phyloP scores from a whole-genome alignment of 2,113 vertebrate species.

The Neolamprologus cancellatus region DNA sequence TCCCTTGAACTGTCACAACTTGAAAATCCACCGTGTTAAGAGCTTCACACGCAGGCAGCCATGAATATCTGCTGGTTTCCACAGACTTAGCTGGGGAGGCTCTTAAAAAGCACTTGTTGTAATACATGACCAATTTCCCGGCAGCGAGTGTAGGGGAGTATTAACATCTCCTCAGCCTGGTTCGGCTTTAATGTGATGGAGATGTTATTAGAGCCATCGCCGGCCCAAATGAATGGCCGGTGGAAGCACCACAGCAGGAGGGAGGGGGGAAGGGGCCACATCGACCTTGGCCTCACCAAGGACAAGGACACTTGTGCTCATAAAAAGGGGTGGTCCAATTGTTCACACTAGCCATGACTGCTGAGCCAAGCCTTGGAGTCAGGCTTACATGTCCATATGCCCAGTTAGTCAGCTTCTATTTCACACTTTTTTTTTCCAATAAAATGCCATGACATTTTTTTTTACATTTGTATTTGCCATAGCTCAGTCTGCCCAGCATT shows the following conservation, averaged over 20 bases:
- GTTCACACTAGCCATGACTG: slow-evolving; percentile 42
- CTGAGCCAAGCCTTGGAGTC: slow-evolving; percentile 33
- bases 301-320: slow-evolving; percentile 66
- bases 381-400: not conserved
- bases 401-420: not conserved
- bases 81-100: slow-evolving; percentile 37
- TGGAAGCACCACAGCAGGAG: slow-evolving; percentile 42
- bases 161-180: slow-evolving; percentile 57
- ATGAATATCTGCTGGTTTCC: slow-evolving; percentile 40
- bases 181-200: slow-evolving; percentile 60
- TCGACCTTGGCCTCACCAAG: slow-evolving; percentile 62
- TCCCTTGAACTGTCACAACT: slow-evolving; percentile 74
- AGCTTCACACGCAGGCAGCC: slow-evolving; percentile 36
- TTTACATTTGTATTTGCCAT: not conserved
- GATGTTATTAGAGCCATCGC: slow-evolving; percentile 65
- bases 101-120: slow-evolving; percentile 65
- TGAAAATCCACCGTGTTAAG: slow-evolving; percentile 51
- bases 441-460: not conserved
- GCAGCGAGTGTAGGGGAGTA: slow-evolving; percentile 41
- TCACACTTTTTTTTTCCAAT: not conserved
- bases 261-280: not conserved
- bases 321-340: slow-evolving; percentile 61
- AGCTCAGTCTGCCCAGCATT: not conserved
- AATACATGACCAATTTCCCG: slow-evolving; percentile 58
- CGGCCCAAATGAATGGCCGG: slow-evolving; percentile 57